Evolutionary conservation across 2,113 vertebrate species (phyloP).

Genomic region (Phylloscopus trochilus): DNA sequence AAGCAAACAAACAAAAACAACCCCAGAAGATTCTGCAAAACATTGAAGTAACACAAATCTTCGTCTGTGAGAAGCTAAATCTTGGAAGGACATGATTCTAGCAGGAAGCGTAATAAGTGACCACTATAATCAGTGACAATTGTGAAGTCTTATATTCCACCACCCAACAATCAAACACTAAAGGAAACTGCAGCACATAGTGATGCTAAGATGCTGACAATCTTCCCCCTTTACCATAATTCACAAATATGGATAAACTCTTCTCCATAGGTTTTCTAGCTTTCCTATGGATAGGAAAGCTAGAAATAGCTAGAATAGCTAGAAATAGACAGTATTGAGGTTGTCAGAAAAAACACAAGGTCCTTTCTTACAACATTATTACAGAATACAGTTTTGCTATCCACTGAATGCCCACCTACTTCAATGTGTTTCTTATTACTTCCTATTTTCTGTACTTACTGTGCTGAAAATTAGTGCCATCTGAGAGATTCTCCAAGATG

Average conservation of each 20-base stretch:
- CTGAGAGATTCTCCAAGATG: neutral
- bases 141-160: neutral
- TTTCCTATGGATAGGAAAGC: neutral
- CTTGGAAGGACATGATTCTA: neutral
- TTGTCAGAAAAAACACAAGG: neutral
- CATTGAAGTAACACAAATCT: neutral
- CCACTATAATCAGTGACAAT: neutral
- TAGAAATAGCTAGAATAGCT: no score
- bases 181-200: neutral
- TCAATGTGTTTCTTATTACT: rapidly evolving
- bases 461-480: neutral
- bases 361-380: neutral
- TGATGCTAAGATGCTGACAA: rapidly evolving
- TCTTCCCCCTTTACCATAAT: neutral
- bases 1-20: no score
- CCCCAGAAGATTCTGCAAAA: neutral
- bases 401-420: neutral
- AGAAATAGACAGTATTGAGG: neutral
- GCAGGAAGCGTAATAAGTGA: neutral
- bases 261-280: neutral
- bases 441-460: neutral
- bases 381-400: neutral
- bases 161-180: rapidly evolving
- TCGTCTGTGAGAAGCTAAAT: neutral
- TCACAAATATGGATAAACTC: neutral